These are phyloP conservation scores for Drepana arcuata DNA, from an alignment of 1,140 invertebrate genomes.

Conservation along the genomic window DNA sequence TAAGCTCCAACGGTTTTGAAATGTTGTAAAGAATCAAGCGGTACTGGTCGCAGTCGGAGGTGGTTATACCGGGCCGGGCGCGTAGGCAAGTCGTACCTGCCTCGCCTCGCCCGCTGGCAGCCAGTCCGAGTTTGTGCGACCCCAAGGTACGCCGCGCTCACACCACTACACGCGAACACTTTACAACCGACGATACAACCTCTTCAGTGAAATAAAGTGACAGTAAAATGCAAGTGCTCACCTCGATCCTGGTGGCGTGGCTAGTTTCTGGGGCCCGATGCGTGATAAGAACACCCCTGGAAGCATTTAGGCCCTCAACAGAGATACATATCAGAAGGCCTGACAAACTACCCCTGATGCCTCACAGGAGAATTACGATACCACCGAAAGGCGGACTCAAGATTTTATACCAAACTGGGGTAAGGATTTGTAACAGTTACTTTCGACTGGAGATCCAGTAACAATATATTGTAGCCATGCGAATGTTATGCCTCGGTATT, in stretches of 20 bases:
- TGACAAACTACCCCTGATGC: slow-evolving; percentile 50
- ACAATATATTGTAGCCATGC: too few species aligned
- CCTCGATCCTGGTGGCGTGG: slow-evolving; percentile 38
- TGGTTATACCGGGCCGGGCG: slow-evolving; percentile 60
- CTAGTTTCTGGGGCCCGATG: slow-evolving; percentile 34
- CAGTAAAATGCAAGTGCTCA: slow-evolving; percentile 55
- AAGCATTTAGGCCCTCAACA: slow-evolving; percentile 54
- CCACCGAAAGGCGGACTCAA: slow-evolving; percentile 49
- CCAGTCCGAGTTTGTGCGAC: slow-evolving; percentile 48
- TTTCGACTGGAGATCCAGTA: too few species aligned
- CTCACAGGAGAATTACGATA: slow-evolving; percentile 36
- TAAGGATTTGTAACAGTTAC: too few species aligned
- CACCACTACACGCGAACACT: slow-evolving; percentile 14
- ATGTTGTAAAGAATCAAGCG: slow-evolving; percentile 53
- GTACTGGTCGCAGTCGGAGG: slow-evolving; percentile 27
- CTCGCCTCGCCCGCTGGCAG: slow-evolving; percentile 40
- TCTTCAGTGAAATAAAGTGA: slow-evolving; percentile 17
- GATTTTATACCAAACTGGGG: slow-evolving; percentile 60
- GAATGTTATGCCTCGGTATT: too few species aligned
- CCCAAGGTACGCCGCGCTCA: slow-evolving; percentile 21
- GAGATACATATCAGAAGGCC: slow-evolving; percentile 53
- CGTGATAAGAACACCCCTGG: slow-evolving; percentile 54
- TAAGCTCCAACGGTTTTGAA: too few species aligned
- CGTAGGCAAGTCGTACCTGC: slow-evolving; percentile 61
- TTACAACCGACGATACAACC: slow-evolving; percentile 12